These are phyloP conservation scores for Euspilapteryx auroguttella DNA, from an alignment of 2,888 invertebrate species.

Conservation along the genomic window DNA sequence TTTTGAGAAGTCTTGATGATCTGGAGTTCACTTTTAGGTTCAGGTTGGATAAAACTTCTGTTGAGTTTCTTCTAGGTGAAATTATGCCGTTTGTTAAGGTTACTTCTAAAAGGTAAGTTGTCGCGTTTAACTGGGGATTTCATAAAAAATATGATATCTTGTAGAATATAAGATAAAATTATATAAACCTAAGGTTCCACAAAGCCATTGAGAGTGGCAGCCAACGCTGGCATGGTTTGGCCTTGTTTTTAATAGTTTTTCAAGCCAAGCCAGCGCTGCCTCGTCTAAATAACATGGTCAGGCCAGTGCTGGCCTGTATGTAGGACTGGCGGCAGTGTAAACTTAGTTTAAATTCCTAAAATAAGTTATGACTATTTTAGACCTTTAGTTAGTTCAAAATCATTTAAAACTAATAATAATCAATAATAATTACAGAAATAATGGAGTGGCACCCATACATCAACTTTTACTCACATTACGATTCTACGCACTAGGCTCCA, in stretches of 20 bases:
- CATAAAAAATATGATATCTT: too few relatives aligned
- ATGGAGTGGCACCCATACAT: slow-evolving; percentile 11
- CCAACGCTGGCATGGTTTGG: too few relatives aligned
- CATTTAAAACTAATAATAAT: neutral
- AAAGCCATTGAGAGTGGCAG: too few relatives aligned
- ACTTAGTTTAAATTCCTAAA: neutral
- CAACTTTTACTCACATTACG: slow-evolving; percentile 11
- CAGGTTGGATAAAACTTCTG: slow-evolving; percentile 2
- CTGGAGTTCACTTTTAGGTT: slow-evolving; percentile 1
- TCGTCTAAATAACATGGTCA: too few relatives aligned
- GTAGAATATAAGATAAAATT: too few relatives aligned
- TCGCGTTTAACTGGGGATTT: too few relatives aligned
- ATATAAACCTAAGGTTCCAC: too few relatives aligned
- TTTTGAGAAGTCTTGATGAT: neutral
- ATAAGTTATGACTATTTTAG: slow-evolving; percentile 2
- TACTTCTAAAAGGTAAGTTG: slow-evolving; percentile 2
- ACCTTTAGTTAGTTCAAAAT: neutral
- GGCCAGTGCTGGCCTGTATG: too few relatives aligned
- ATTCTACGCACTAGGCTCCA: slow-evolving; percentile 13
- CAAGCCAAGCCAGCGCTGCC: too few relatives aligned
- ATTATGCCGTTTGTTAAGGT: slow-evolving; percentile 1
- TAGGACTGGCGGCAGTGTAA: too few relatives aligned
- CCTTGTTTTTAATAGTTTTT: too few relatives aligned
- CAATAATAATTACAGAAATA: too few relatives aligned
- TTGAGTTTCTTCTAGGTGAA: neutral